Conservation (phyloP, 92 coral and sea anemone genomes). For the Phenganax marumi region DNA sequence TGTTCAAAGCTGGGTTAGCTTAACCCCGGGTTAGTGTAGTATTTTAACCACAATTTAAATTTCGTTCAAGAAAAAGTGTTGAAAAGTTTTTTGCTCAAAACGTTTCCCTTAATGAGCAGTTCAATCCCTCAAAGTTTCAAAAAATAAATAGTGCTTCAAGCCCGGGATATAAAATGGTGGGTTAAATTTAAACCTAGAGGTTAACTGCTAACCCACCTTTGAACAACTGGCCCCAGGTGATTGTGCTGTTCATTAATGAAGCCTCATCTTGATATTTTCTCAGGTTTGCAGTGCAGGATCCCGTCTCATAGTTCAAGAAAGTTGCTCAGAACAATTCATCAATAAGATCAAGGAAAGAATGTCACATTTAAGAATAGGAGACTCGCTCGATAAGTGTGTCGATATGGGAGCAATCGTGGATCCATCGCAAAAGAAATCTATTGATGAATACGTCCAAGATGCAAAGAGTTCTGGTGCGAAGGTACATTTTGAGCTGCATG, state of each 20-base stretch:
- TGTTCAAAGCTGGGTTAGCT: too few species aligned
- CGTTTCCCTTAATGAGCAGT: too few species aligned
- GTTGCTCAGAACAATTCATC: slow-evolving; percentile 77
- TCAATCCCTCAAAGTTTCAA: too few species aligned
- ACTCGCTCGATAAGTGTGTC: slow-evolving; percentile 84
- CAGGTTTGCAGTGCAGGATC: slow-evolving; percentile 99
- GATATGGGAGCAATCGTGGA: slow-evolving; percentile 99
- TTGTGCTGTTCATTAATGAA: background rate
- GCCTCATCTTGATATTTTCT: background rate
- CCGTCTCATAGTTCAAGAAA: slow-evolving; percentile 90
- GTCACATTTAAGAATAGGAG: slow-evolving; percentile 83
- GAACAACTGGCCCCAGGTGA: too few species aligned
- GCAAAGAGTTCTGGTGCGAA: slow-evolving; percentile 91
- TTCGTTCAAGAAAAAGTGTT: too few species aligned
- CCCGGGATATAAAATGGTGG: too few species aligned
- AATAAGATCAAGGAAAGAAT: slow-evolving; percentile 90
- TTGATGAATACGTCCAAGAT: slow-evolving; percentile 83
- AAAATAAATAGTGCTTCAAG: too few species aligned
- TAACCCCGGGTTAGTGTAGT: too few species aligned
- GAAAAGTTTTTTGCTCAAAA: too few species aligned
- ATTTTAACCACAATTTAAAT: too few species aligned
- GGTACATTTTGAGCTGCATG: slow-evolving; percentile 23
- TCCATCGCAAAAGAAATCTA: slow-evolving; percentile 74
- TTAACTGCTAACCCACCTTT: too few species aligned
- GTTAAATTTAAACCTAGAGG: too few species aligned